Conservation (phyloP, 2,113 vertebrate genomes). For the Capreolus pygargus region DNA sequence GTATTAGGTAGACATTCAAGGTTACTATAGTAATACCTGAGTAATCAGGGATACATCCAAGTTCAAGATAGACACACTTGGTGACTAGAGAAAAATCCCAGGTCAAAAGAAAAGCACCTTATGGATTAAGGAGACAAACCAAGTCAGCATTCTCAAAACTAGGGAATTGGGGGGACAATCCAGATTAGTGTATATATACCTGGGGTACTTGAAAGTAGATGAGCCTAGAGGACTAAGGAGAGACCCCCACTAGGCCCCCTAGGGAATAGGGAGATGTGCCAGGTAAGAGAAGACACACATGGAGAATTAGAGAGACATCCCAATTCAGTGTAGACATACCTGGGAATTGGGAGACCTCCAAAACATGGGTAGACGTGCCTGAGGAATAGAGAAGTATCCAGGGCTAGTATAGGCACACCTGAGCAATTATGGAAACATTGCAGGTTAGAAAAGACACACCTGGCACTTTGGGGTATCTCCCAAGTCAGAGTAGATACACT, state of each 20-base stretch:
- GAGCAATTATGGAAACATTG: not conserved
- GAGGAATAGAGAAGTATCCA: not conserved
- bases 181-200: not conserved
- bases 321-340: not conserved
- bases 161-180: not conserved
- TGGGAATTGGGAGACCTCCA: not conserved
- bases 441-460: not conserved
- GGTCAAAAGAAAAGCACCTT: not conserved
- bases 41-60: not conserved
- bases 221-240: not conserved
- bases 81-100: not conserved
- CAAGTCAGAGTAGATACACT: not conserved
- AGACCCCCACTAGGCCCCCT: not conserved
- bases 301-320: not conserved
- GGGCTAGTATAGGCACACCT: not conserved
- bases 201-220: not conserved
- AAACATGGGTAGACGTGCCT: not conserved
- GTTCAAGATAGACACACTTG: not conserved
- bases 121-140: not conserved
- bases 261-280: not conserved
- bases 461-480: not conserved
- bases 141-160: not conserved
- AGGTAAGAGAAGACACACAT: not conserved
- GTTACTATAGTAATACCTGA: not conserved
- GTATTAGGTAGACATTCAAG: not conserved